Base-by-base conservation (phyloP, 2,797 vertebrate genomes). In the Scomberomorus guttatus region DNA sequence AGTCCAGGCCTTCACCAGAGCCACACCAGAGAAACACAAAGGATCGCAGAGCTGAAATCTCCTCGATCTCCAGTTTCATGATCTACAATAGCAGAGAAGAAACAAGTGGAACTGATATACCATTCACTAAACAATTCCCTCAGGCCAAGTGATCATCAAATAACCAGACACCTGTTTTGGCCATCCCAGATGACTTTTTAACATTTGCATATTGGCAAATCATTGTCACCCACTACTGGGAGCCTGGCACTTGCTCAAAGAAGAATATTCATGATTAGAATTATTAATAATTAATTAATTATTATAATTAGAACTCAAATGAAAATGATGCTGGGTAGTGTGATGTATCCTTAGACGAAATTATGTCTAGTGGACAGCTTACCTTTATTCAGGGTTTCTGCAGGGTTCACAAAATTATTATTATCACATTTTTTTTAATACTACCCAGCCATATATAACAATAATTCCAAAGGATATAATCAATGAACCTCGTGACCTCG, bases 1-100 rank as follows among this genome's bases (percentile, higher is more conserved):
- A 95, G 91, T 99, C 98, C 89, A 99, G 92, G 46, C 98, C 98
- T 87, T 99, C 98, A 48, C 98, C 98, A 37, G 98, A 99, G 58
- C 98, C 98, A 14, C 98, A 99, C 98, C 98, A 99, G 1, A 99
- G 96, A 79, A 99, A 99, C 56, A 99, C 97, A 78, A 99, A 99
- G 6, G 98, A 98, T 44, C 98, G 96, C 1, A 96, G 93, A 9
- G 96, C 97, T 17, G 98, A 98, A 39, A 99, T 97, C 92, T 99
- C 98, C 91, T 99, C 98, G 27, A 99, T 98, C 92, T 99, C 97
- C 89, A 99, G 84, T 90, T 99, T 99, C 98, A 99, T 99, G 71
- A 99, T 99, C 98, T 99, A 69, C 57, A 85, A 52, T 0, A 67
- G 20, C 10, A 87, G 2, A 80, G 15, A 60, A 27, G 9, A 42